phyloP scores from a whole-genome alignment of 2,797 vertebrate genomes.

The Pteropus rufus region DNA sequence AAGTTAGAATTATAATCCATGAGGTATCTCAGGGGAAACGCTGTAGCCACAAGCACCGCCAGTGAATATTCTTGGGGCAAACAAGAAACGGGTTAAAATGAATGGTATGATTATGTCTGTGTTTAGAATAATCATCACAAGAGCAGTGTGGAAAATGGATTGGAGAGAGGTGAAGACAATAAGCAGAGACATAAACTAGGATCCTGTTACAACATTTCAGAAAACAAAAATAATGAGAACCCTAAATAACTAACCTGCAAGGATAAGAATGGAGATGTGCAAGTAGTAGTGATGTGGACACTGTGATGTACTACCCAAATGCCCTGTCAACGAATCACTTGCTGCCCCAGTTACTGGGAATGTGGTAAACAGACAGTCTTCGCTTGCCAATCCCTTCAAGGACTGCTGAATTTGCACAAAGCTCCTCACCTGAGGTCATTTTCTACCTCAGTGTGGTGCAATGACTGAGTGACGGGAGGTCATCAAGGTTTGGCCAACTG shows the following conservation, averaged over 20 bases:
- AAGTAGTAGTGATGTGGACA: not conserved
- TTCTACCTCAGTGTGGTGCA: not conserved
- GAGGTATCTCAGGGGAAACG: too few species aligned
- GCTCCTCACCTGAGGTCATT: not conserved
- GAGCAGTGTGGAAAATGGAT: not conserved
- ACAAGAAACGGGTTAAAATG: too few species aligned
- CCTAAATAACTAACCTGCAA: not conserved
- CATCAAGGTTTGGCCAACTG: not conserved
- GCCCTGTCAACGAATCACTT: not conserved
- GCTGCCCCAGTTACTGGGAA: not conserved
- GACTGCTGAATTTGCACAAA: not conserved
- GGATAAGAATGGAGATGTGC: not conserved
- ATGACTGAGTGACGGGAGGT: not conserved
- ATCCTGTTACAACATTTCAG: not conserved
- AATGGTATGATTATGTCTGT: not conserved
- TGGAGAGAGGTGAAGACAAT: not conserved
- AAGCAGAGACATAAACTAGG: not conserved
- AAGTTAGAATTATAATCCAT: too few species aligned
- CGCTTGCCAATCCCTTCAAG: not conserved
- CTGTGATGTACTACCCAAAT: not conserved
- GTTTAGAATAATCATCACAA: not conserved
- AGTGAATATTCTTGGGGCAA: too few species aligned
- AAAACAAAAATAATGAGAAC: not conserved
- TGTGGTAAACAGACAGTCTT: not conserved
- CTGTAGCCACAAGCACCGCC: too few species aligned